Evolutionary conservation across 1,140 invertebrate genomes (phyloP), one percentile per base, ranked within the genome.

Genomic region (Drosophila tani): DNA sequence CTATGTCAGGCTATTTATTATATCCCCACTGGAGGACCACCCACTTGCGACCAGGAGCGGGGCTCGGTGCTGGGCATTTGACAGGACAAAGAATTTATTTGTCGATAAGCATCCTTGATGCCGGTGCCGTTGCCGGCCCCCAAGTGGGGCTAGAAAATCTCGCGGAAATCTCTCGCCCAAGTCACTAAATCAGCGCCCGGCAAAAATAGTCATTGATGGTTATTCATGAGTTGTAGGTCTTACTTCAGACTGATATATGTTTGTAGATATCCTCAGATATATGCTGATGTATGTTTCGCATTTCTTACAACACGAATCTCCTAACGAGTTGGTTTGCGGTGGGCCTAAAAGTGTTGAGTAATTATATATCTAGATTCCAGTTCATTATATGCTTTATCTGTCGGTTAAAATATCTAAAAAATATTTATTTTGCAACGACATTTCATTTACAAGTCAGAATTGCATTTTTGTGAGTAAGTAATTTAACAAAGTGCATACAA

Each of bases 81-180:
- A 74, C 70, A 73, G 69, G 70, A 45, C 55, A 60, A 73, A 73
- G 70, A 74, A 74, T 74, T 74, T 74, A 74, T 74, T 74, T 74
- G 67, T 74, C 70, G 70, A 74, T 74, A 74, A 74, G 70, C 70
- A 74, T 74, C 70, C 70, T 60, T 73, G 70, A 71, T 71, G 38
- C 45, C 35, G 58, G 14, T 35, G 19, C 7, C 14, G 53, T 2
- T 45, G n/a, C 56, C 9, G 41, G 56, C 27, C 27, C 38, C 59
- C 32, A 63, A 68, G 59, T 63, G 46, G n/a, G 46, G 5, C 41
- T 24, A 27, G 45, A 15, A 58, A 73, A 73, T 73, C 69, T 73
- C 47, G 58, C 40, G 56, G 35, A 67, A 68, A 68, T 67, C 66
- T 45, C 67, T 56, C 53, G 2, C 11, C 24, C 32, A 49, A 60